Conservation (phyloP, 2,113 vertebrate species). For the Ptyas mucosa region DNA sequence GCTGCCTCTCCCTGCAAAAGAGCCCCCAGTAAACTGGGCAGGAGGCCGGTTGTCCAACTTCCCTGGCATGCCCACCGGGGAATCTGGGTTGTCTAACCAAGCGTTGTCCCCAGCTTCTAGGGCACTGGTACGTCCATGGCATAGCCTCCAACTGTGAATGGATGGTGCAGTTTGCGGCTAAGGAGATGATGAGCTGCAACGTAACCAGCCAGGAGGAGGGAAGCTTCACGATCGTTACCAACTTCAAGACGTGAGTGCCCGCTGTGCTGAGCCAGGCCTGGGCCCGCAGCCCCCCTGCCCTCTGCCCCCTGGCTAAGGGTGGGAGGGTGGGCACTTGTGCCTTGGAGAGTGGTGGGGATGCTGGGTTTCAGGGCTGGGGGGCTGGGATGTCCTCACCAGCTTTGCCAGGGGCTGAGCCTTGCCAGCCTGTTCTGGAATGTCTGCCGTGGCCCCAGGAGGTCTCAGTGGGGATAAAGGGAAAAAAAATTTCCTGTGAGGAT, state of each 20-base stretch:
- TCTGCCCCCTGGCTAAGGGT: neutral
- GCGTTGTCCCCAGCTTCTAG: neutral
- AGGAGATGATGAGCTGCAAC: neutral
- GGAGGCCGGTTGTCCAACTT: neutral
- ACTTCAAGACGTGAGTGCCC: neutral
- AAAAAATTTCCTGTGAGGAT: neutral
- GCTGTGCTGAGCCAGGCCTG: neutral
- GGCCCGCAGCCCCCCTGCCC: too few relatives aligned
- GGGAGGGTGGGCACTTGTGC: neutral
- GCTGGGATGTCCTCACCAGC: neutral
- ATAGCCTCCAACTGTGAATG: neutral
- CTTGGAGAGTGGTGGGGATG: neutral
- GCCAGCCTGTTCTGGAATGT: neutral
- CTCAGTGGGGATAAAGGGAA: neutral
- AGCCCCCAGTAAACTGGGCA: neutral
- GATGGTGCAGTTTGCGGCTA: neutral
- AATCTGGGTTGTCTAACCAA: neutral
- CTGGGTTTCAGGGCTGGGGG: neutral
- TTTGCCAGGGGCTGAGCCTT: neutral
- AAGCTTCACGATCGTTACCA: accelerated
- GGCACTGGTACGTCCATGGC: neutral
- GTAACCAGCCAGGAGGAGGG: neutral
- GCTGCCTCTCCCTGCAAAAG: neutral
- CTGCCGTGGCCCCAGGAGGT: neutral
- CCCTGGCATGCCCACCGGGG: neutral